phyloP scores from a whole-genome alignment of 2,888 invertebrate genomes.

The Ophion obscuratus region DNA sequence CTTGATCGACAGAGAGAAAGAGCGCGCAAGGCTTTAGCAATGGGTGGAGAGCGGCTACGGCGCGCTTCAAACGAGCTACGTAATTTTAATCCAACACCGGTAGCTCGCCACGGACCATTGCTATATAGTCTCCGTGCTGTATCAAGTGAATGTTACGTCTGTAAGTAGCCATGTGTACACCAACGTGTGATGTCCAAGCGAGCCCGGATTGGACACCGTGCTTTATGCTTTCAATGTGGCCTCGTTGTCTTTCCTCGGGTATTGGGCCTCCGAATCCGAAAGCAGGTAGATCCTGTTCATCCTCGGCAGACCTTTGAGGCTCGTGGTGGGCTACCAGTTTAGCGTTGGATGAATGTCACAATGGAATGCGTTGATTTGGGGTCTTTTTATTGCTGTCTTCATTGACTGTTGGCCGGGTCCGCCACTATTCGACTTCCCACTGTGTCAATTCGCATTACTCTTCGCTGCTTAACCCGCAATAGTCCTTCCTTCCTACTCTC shows the following conservation, averaged over 20 bases:
- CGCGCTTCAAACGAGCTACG: slow-evolving; percentile 81
- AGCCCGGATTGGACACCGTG: too few relatives aligned
- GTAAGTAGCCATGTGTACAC: too few relatives aligned
- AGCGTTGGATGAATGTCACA: too few relatives aligned
- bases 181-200: too few relatives aligned
- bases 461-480: not conserved
- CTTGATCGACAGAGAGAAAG: slow-evolving; percentile 49
- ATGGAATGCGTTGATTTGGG: not conserved
- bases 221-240: too few relatives aligned
- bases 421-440: not conserved
- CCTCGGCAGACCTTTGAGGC: too few relatives aligned
- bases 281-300: too few relatives aligned
- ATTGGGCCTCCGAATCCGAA: too few relatives aligned
- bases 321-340: too few relatives aligned
- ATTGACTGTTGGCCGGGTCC: not conserved
- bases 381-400: not conserved
- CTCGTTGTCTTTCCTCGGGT: too few relatives aligned
- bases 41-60: slow-evolving; percentile 69
- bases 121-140: slow-evolving; percentile 81
- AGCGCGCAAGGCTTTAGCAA: slow-evolving; percentile 45
- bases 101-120: slow-evolving; percentile 75
- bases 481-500: not conserved
- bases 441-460: slow-evolving; percentile 5
- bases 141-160: slow-evolving; percentile 72
- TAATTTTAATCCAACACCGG: slow-evolving; percentile 81